These are phyloP conservation scores for roundworm (Caenorhabditis elegans) DNA, from an alignment of 1,140 invertebrate species.

Conservation along the genomic window DNA sequence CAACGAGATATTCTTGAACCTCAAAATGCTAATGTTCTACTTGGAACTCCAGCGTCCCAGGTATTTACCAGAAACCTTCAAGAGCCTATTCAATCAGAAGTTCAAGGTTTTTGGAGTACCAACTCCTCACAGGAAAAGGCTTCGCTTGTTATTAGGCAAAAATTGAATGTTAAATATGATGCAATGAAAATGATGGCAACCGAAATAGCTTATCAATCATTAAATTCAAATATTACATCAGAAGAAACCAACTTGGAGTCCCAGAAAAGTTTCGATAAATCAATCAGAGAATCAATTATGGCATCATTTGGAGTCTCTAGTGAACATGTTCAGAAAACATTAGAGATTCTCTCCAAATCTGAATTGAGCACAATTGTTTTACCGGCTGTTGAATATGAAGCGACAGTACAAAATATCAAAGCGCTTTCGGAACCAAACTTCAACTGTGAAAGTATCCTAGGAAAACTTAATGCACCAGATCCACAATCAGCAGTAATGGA, in stretches of 20 bases:
- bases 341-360: neutral
- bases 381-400: neutral
- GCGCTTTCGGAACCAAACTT: neutral
- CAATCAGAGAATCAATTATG: neutral
- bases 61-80: too few species aligned
- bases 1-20: neutral
- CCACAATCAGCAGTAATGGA: neutral
- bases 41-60: neutral
- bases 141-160: neutral
- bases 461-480: neutral
- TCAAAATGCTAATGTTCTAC: neutral
- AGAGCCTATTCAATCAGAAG: neutral
- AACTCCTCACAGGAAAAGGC: neutral
- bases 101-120: conserved; percentile 3
- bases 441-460: neutral
- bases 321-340: neutral
- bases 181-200: neutral
- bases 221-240: neutral
- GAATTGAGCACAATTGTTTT: neutral
- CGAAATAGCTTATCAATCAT: neutral
- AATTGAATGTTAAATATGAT: too few species aligned
- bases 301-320: neutral
- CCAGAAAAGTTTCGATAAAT: neutral
- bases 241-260: neutral
- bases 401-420: neutral